These are phyloP conservation scores for Tyria jacobaeae DNA, from an alignment of 2,888 invertebrate species.

Conservation along the genomic window DNA sequence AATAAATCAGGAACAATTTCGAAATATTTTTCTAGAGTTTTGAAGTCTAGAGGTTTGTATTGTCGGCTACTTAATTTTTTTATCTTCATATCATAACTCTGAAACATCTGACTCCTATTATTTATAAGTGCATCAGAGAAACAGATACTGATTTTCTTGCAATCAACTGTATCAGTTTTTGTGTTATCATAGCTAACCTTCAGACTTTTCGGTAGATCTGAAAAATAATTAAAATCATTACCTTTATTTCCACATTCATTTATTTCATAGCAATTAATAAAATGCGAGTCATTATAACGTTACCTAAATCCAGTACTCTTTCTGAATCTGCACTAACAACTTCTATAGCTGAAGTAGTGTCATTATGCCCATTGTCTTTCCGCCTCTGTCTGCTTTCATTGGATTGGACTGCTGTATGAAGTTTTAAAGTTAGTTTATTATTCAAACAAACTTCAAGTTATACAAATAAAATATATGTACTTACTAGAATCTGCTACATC, in stretches of 20 bases:
- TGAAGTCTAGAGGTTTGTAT: slow-evolving; percentile 46
- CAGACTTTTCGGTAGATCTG: slow-evolving; percentile 15
- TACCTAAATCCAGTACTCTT: slow-evolving; percentile 16
- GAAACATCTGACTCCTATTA: slow-evolving; percentile 16
- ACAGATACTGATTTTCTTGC: not conserved
- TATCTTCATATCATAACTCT: slow-evolving; percentile 49
- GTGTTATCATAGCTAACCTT: not conserved
- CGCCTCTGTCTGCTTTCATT: not conserved
- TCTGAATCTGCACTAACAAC: slow-evolving; percentile 12
- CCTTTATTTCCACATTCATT: not conserved
- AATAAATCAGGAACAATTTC: slow-evolving; percentile 66
- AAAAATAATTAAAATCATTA: slow-evolving; percentile 1
- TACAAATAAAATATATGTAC: not conserved
- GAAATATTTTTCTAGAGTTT: slow-evolving; percentile 54
- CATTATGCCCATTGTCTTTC: not conserved
- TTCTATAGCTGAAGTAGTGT: slow-evolving; percentile 9
- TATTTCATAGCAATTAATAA: not conserved
- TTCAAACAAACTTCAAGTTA: not conserved
- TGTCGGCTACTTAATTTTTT: slow-evolving; percentile 56
- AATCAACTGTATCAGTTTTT: not conserved
- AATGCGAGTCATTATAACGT: not conserved
- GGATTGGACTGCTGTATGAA: slow-evolving; percentile 12
- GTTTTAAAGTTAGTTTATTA: not conserved
- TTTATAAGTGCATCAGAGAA: slow-evolving; percentile 4
- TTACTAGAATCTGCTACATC: slow-evolving; percentile 11